Conservation (phyloP, 2,888 invertebrate genomes). For the Euzetes globulus region DNA sequence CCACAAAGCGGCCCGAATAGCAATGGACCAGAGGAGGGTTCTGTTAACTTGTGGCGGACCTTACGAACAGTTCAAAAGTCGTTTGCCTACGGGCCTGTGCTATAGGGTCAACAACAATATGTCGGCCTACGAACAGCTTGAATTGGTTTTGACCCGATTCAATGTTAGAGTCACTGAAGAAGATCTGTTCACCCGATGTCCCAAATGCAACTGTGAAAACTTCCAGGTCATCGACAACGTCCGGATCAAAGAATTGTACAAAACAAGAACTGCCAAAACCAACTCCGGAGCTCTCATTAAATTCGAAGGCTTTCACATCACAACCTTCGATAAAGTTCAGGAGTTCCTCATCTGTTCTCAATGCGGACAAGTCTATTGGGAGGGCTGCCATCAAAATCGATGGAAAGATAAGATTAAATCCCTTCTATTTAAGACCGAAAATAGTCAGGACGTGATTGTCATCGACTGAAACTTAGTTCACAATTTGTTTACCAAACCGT, state of each 20-base stretch:
- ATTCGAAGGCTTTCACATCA: slow-evolving; percentile 52
- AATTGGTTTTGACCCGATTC: slow-evolving; percentile 60
- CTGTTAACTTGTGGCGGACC: slow-evolving; percentile 54
- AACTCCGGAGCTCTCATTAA: slow-evolving; percentile 40
- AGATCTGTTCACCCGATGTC: slow-evolving; percentile 65
- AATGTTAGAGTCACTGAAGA: slow-evolving; percentile 57
- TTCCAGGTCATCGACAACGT: neutral
- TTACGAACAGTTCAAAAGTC: slow-evolving; percentile 47
- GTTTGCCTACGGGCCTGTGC: slow-evolving; percentile 55
- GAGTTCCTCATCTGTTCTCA: slow-evolving; percentile 61
- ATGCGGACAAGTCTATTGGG: slow-evolving; percentile 71
- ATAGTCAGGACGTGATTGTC: neutral
- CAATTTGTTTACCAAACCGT: too few relatives aligned
- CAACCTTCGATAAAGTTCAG: slow-evolving; percentile 51
- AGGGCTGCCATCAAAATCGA: slow-evolving; percentile 50
- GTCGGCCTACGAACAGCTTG: slow-evolving; percentile 56
- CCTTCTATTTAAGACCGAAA: slow-evolving; percentile 8
- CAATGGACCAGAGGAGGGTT: slow-evolving; percentile 53
- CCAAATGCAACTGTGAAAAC: slow-evolving; percentile 43
- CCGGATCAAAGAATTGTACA: slow-evolving; percentile 8
- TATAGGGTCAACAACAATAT: slow-evolving; percentile 56
- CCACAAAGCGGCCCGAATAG: slow-evolving; percentile 52
- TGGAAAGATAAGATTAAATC: slow-evolving; percentile 30
- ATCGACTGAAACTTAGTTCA: neutral
- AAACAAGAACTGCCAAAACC: slow-evolving; percentile 32